Base-by-base conservation (phyloP, 2,113 vertebrate genomes). In the Prinia subflava region DNA sequence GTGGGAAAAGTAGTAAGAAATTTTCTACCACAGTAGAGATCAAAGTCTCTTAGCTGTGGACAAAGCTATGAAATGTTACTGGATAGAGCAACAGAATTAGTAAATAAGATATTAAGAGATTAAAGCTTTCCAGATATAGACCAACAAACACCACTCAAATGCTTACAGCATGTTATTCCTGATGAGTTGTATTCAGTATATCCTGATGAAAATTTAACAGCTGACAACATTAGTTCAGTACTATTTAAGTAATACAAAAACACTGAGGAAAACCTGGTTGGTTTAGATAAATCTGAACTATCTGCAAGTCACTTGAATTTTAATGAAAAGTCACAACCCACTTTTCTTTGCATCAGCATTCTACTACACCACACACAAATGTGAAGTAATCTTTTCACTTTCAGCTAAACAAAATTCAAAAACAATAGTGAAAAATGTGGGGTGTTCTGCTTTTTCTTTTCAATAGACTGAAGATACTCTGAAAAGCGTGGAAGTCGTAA, bases 71-170 rank as follows among this genome's bases (percentile, higher is more conserved):
- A 89, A 89, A 89, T 8, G 25, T 46, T 83, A 83, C 65, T 89
- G 80, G 87, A 83, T 53, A 89, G 73, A 89, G 69, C 47, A 95
- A 89, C 60, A 89, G 89, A 88, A 94, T 86, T 91, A 94, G 76
- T 91, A 97, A 92, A 90, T 7, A 42, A 90, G 83, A 78, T 78
- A 77, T 49, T 83, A 83, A 62, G 80, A 93, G 73, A 95, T 70
- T 63, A 77, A 92, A 71, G 77, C 89, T 41, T 93, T 87, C 83
- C 83, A 93, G 68, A 90, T 55, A 67, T 10, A 95, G 84, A 81
- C 81, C 33, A 82, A 85, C 24, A 87, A 87, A 67, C 52, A 67
- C n/a, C 39, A 70, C 39, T 65, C 20, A 67, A 71, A 83, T 10
- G 17, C 89, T 86, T 50, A 47, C 39, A 77, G 42, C 42, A 56